Conservation (phyloP, 2,888 invertebrate genomes). For the Cheilosia urbana region DNA sequence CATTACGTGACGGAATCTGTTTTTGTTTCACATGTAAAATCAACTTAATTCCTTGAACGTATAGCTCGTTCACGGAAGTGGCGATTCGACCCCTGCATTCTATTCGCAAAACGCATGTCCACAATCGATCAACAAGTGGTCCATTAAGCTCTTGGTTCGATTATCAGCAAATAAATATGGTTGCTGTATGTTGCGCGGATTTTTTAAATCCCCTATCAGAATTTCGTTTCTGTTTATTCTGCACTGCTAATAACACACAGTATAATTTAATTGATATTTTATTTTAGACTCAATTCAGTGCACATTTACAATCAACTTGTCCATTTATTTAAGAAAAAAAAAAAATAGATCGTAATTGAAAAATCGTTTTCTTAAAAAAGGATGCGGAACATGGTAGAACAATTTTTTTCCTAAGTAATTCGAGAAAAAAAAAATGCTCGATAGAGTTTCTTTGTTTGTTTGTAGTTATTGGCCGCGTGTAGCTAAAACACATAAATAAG, state of each 20-base stretch:
- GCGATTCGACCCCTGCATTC: no score
- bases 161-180: no score
- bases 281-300: conserved; percentile 67
- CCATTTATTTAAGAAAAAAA: conserved; percentile 38
- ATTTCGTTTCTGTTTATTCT: not conserved
- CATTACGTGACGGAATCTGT: no score
- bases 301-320: conserved; percentile 57
- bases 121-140: no score
- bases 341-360: conserved; percentile 7
- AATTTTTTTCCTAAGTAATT: not conserved
- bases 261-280: conserved; percentile 30
- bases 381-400: not conserved
- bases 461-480: not conserved
- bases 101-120: no score
- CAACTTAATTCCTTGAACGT: no score
- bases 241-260: not conserved
- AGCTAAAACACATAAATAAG: conserved; percentile 29
- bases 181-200: no score
- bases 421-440: conserved; percentile 28
- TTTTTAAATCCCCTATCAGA: not conserved
- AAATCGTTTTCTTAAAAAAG: not conserved
- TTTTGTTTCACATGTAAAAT: no score
- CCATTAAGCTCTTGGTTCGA: no score
- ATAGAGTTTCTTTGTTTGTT: conserved; percentile 58
- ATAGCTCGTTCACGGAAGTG: no score